Evolutionary conservation across 2,797 vertebrate species (phyloP), one percentile per base, ranked within the genome.

Genomic region (Acanthurus lineatus): DNA sequence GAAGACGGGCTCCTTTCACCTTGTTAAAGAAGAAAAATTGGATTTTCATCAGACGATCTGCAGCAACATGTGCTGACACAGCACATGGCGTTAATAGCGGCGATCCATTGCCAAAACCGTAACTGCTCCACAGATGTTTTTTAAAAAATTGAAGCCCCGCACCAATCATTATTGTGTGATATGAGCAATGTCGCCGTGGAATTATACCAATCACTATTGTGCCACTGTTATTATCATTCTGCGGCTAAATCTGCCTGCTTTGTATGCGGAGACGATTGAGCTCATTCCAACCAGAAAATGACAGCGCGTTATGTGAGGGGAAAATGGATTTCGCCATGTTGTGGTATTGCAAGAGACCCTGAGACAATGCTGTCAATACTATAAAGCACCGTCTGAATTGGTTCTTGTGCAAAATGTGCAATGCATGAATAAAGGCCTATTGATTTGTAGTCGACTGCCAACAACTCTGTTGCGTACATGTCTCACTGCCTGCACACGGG

Each of bases 361-460:
- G 76, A 90, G 81, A 85, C 83, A 78, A 84, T 73, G 20, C 73
- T 47, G 88, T 89, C 89, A 76, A 90, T 89, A 84, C 69, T n/a
- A 58, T 77, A 69, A 84, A 76, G 69, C 67, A n/a, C 49, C 16
- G 62, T 64, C 77, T 82, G 68, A 84, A 87, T 72, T 54, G 76
- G 52, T 40, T 71, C 71, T 86, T 14, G 42, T 84, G 69, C 81
- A 77, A 80, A 84, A 79, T 84, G 83, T 73, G 81, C 70, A 42
- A 65, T 9, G 82, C 77, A 76, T 88, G 85, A 86, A 83, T 86
- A 70, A 79, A 66, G 56, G 28, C 44, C 10, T 79, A 91, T 91
- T 77, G 91, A 92, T 87, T 49, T 62, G 45, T 15, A 16, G 45
- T 61, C 45, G 15, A n/a, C 52, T 49, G 72, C 73, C 57, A 69